Evolutionary conservation across 2,888 invertebrate species (phyloP), one percentile per base, ranked within the genome.

Genomic region (Unio pictorum): DNA sequence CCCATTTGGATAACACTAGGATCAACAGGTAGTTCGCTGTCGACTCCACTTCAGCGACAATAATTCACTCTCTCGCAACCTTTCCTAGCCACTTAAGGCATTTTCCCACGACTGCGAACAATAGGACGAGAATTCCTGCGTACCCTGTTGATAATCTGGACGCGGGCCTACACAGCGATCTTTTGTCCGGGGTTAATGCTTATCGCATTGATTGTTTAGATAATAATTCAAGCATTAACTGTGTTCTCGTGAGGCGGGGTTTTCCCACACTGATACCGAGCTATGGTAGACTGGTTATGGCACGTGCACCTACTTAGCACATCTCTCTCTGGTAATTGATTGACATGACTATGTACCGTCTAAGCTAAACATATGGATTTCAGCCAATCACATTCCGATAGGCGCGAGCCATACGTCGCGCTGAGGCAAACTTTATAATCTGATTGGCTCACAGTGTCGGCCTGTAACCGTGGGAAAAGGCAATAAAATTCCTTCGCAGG

Each of bases 391-490:
- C 66, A 68, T 61, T 64, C 61, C 58, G 65, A 26, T 62, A 63
- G 77, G 70, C 76, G 72, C 74, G 76, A 79, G 76, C 73, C 76
- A 71, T 45, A 61, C 68, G 66, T 63, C 67, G 73, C 71, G 76
- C 74, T 68, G 67, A 61, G 59, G 70, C 62, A 72, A 66, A 61
- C 63, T 57, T 34, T 55, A 59, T 23, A 30, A 60, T 67, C 66
- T 73, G 82, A 85, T 86, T 86, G 86, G 86, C 71, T 71, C 73
- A 60, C 56, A 57, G 79, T 81, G 56, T 69, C 73, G 80, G 81
- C 74, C 78, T 79, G 81, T 74, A 75, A 85, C 79, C 86, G 86
- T 86, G 86, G 84, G 86, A 86, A 86, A 75, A 81, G 74, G 67
- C 72, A 65, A 69, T 76, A 71, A 73, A 76, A 78, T 79, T 75